Evolutionary conservation across 2,888 invertebrate genomes (phyloP), one percentile per base, ranked within the genome.

Genomic region (Lithophane leautieri): DNA sequence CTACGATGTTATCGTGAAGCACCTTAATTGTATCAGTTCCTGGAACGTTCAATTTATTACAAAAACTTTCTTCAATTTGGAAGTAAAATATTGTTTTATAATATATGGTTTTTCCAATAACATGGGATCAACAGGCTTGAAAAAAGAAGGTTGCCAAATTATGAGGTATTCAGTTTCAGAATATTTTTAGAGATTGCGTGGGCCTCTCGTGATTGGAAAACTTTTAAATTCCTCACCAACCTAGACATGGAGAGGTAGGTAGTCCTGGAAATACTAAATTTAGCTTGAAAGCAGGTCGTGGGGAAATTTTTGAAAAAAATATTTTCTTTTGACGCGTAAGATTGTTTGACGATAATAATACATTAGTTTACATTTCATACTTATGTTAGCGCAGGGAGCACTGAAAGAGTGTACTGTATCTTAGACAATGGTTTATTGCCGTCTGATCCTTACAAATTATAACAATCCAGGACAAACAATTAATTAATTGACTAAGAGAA

Each of bases 11-110:
- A 50, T 28, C 44, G 19, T 62, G 40, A 56, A 68, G 28, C 34
- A 62, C 8, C 1, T 8, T 34, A 14, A 78, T 42, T 56, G 47
- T 50, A 52, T 42, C 60, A 40, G 19, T 71, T 65, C 28, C 6
- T 6, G 25, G 34, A 70, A 65, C n/a, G 16, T 61, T 61, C 14
- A 66, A 67, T 79, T 56, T 80, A 42, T 56, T 42, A 54, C 16
- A 73, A 25, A 66, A 67, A 73, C 47, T 56, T 62, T 80, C 14
- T 28, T 58, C 28, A 69, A 63, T 78, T 79, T 66, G 44, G 14
- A 58, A 68, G 50, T 52, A 44, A 52, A 44, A 79, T 73, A 44
- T 68, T 73, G 14, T 63, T 73, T n/a, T n/a, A n/a, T n/a, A n/a
- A n/a, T n/a, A 62, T 62, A 62, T 12, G 61, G 54, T 16, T 42